These are phyloP conservation scores for Bombus haemorrhoidalis DNA, from an alignment of 1,140 invertebrate species.

Conservation along the genomic window DNA sequence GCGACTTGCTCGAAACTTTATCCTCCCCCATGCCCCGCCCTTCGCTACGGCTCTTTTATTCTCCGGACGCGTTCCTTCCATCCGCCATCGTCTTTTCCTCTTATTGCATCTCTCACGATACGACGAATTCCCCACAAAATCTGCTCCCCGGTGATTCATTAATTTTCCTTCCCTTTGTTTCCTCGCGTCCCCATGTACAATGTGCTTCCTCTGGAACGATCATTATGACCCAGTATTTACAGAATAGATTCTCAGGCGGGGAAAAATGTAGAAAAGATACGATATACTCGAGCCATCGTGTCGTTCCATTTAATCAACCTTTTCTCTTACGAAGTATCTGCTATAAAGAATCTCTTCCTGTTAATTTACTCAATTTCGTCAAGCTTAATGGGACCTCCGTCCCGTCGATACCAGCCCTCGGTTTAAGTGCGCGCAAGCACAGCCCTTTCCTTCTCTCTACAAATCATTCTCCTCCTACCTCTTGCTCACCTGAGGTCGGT, in stretches of 20 bases:
- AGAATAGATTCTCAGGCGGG: neutral
- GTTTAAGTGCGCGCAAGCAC: neutral
- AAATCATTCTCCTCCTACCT: neutral
- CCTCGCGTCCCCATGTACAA: neutral
- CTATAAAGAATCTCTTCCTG: neutral
- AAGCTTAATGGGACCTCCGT: neutral
- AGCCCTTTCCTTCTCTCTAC: neutral
- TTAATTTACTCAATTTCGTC: neutral
- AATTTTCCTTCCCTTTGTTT: slow-evolving; percentile 9
- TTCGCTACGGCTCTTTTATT: neutral
- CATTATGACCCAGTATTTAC: neutral
- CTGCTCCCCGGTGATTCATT: slow-evolving; percentile 12
- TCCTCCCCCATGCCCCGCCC: neutral
- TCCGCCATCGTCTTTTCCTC: neutral
- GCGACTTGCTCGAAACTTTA: slow-evolving; percentile 16
- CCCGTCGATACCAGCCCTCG: neutral
- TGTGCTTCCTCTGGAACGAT: neutral
- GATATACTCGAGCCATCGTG: neutral
- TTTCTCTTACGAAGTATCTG: too few relatives aligned
- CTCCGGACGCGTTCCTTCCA: neutral
- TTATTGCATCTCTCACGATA: slow-evolving; percentile 3
- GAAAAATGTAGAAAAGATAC: neutral
- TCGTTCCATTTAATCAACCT: neutral
- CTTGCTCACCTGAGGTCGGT: neutral
- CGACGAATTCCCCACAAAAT: neutral